Base-by-base conservation (phyloP, 2,797 vertebrate species). In the Podarcis lilfordi region DNA sequence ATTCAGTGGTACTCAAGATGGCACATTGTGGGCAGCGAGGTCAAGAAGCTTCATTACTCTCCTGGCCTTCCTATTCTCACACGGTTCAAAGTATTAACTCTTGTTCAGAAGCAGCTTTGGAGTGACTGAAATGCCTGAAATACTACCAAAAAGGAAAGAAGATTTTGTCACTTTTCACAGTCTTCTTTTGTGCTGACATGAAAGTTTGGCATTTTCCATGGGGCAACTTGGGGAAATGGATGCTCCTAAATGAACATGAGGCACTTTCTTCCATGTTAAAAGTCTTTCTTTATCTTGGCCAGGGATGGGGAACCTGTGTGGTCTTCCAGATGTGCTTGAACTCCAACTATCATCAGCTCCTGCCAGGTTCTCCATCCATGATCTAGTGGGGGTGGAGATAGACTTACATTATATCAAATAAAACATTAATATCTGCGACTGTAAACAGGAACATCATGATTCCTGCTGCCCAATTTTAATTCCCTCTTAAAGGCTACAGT, bases 21-120 rank as follows among this genome's bases (percentile, higher is more conserved):
- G 69, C 3, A 45, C 55, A 74, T 59, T 80, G 50, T 29, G 10
- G 27, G 27, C 55, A 79, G 8, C 2, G 10, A 80, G 19, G 13
- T 72, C 66, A 66, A 80, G 43, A 64, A 66, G 77, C 37, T 84
- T 86, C 61, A 79, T 87, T 90, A 50, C 15, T 90, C 68, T 86
- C 37, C 35, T 75, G 68, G 77, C 72, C 27, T 45, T 55, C 50
- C 76, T n/a, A 11, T 74, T 66, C n/a, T 45, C 79, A n/a, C 74
- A 50, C 23, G 9, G 32, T 86, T 72, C 66, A 82, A 78, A 79
- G 64, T 74, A 72, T 74, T 80, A 55, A 55, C 27, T 66, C 35
- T 29, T 37, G 86, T 86, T 88, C 5, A 77, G 21, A 35, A 50
- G 71, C 59, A 78, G 4, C 2, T 23, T 74, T 11, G 50, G 23